These are phyloP conservation scores for Oryzias woworae DNA, from an alignment of 2,113 vertebrate species.

Conservation along the genomic window DNA sequence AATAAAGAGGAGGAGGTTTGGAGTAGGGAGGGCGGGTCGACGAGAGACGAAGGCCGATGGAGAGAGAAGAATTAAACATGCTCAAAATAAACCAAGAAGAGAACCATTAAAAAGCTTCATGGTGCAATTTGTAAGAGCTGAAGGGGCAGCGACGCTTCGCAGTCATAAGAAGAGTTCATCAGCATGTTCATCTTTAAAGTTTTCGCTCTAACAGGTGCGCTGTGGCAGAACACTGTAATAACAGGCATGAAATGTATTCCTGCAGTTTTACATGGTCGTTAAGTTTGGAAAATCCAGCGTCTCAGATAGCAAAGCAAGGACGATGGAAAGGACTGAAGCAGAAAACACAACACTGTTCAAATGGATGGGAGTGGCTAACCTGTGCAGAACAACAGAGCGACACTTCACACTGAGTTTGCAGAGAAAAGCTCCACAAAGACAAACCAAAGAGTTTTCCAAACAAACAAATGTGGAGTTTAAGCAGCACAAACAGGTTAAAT, in stretches of 20 bases:
- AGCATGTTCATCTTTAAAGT: slow-evolving; percentile 5
- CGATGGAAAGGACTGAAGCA: background rate
- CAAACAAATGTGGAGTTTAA: slow-evolving; percentile 25
- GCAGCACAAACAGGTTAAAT: slow-evolving; percentile 8
- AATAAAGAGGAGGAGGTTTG: slow-evolving; percentile 65
- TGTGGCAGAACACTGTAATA: background rate
- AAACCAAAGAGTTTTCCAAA: slow-evolving; percentile 5
- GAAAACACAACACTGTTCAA: background rate
- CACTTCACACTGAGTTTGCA: slow-evolving; percentile 46
- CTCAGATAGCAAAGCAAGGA: background rate
- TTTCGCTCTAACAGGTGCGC: slow-evolving; percentile 5
- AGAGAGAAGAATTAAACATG: slow-evolving; percentile 61
- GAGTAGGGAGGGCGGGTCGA: slow-evolving; percentile 54
- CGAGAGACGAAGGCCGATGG: slow-evolving; percentile 48
- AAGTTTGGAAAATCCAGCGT: background rate
- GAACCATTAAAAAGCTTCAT: slow-evolving; percentile 60
- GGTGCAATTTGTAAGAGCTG: slow-evolving; percentile 63
- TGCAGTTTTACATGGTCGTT: background rate
- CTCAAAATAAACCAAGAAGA: slow-evolving; percentile 57
- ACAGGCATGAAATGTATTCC: background rate
- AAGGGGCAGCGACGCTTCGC: slow-evolving; percentile 45
- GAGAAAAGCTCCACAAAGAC: slow-evolving; percentile 43
- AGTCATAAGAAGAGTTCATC: slow-evolving; percentile 25
- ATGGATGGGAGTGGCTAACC: slow-evolving; percentile 39
- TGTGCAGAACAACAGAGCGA: slow-evolving; percentile 50